A percentile compares a stretch with the other conserved stretches of the same genome.
Evolutionary conservation across 2,797 vertebrate species (phyloP).

Genomic region (Vultur gryphus): DNA sequence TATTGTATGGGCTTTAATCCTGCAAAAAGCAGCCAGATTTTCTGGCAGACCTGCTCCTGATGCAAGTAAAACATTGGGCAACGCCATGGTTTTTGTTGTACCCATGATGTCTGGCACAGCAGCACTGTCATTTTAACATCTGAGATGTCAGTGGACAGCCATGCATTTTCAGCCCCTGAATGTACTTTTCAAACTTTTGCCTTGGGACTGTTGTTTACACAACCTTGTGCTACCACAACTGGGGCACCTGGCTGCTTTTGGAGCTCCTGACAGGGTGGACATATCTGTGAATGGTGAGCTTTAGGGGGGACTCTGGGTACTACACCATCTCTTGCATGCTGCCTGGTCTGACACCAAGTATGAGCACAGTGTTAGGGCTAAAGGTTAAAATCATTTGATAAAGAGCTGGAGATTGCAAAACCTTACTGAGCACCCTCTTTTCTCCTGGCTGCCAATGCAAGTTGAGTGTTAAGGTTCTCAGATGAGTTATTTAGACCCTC

Average conservation of each 20-base stretch:
- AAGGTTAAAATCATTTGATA: not conserved
- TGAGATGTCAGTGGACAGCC: not conserved
- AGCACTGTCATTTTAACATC: not conserved
- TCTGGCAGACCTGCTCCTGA: not conserved
- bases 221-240: not conserved
- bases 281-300: not conserved
- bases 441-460: not conserved
- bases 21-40: not conserved
- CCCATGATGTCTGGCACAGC: fast-evolving
- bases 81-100: not conserved
- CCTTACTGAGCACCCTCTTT: not conserved
- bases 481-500: not conserved
- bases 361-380: not conserved
- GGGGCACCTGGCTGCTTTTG: not conserved
- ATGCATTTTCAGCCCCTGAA: fast-evolving
- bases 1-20: not conserved
- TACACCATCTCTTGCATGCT: not conserved
- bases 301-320: not conserved
- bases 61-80: not conserved
- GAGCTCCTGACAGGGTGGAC: not conserved
- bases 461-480: not conserved
- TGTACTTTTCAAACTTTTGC: not conserved
- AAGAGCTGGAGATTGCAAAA: not conserved
- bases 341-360: not conserved
- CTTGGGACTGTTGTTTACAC: not conserved